phyloP scores from a whole-genome alignment of 2,797 vertebrate species.

The Sciurus carolinensis region DNA sequence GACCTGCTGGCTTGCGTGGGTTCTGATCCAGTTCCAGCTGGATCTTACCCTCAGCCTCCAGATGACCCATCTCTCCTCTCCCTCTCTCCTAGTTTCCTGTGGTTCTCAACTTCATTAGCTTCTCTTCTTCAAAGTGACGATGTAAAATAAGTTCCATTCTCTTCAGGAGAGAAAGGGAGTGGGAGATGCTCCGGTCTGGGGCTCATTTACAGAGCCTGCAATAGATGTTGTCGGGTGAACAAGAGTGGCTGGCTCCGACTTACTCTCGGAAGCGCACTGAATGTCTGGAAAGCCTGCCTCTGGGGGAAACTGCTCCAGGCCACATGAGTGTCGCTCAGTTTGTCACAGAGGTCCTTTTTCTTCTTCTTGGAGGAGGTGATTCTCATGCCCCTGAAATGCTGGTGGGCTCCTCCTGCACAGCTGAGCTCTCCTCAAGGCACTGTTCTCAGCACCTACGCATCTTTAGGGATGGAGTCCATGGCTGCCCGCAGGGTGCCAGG shows the following conservation, averaged over 20 bases:
- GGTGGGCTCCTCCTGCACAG: too few species aligned
- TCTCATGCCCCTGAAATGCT: background rate
- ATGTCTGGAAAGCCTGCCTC: background rate
- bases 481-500: background rate
- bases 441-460: accelerated
- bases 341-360: background rate
- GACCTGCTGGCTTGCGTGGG: background rate
- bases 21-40: background rate
- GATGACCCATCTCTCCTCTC: background rate
- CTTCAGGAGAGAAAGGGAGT: background rate
- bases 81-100: background rate
- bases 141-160: background rate
- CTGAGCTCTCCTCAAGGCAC: accelerated
- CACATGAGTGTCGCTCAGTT: background rate
- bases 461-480: background rate
- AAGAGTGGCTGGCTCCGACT: background rate
- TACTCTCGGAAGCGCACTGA: background rate
- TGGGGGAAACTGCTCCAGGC: background rate
- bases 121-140: background rate
- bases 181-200: background rate
- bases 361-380: background rate
- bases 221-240: background rate
- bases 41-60: background rate
- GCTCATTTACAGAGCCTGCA: background rate
- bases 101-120: background rate